phyloP scores from a whole-genome alignment of 2,113 vertebrate genomes.

The Muntiacus reevesi region DNA sequence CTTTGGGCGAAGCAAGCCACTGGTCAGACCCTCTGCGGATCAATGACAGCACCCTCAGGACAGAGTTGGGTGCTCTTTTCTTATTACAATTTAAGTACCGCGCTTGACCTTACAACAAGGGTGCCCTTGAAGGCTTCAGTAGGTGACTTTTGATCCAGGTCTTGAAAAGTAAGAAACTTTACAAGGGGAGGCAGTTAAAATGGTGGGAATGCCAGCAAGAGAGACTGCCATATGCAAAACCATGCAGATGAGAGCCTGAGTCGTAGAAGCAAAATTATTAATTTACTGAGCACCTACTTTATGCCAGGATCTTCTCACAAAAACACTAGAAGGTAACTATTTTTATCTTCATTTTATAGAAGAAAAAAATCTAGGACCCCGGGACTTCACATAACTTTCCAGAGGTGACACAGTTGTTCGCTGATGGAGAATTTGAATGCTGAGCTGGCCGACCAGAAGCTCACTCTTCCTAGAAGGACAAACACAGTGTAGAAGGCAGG shows the following conservation, averaged over 20 bases:
- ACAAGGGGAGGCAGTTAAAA: neutral
- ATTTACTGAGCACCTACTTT: neutral
- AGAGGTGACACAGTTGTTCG: neutral
- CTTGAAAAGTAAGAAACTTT: neutral
- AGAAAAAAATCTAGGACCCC: neutral
- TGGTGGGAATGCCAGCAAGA: neutral
- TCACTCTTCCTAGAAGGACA: neutral
- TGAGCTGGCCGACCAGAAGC: neutral
- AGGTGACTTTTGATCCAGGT: neutral
- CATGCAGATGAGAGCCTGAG: neutral
- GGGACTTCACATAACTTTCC: neutral
- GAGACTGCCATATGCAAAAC: neutral
- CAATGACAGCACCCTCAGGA: neutral
- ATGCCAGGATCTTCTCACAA: neutral
- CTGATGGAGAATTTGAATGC: neutral
- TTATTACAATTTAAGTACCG: neutral
- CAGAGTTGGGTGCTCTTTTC: neutral
- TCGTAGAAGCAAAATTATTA: neutral
- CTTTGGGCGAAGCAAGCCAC: neutral
- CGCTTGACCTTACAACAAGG: neutral
- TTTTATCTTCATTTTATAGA: neutral
- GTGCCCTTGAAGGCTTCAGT: neutral
- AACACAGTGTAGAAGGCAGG: neutral
- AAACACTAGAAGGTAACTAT: too few species aligned
- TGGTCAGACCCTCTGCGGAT: conserved; percentile 15